Conservation (phyloP, 2,888 invertebrate species). For the Elegia similella region DNA sequence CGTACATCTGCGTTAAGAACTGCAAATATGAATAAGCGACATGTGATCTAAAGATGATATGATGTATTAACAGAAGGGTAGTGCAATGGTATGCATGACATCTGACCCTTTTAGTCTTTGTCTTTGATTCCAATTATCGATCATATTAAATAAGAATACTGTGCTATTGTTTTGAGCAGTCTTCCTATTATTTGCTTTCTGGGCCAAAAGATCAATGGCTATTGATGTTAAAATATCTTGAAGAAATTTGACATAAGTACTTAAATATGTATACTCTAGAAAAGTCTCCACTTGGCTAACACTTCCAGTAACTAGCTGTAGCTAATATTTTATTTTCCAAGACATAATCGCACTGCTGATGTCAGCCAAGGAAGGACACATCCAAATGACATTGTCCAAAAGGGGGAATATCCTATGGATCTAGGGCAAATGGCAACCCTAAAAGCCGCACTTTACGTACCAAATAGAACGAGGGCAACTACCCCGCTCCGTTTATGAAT, state of each 20-base stretch:
- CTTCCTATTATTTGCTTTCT: not conserved
- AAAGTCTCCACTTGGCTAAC: too few relatives aligned
- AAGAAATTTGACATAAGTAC: too few relatives aligned
- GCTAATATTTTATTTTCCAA: too few relatives aligned
- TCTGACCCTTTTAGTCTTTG: not conserved
- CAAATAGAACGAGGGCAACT: constrained; percentile 40
- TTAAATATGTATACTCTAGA: too few relatives aligned
- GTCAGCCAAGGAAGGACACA: not conserved
- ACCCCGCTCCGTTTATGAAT: constrained; percentile 45
- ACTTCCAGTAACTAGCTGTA: too few relatives aligned
- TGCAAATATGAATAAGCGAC: not conserved
- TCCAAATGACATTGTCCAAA: constrained; percentile 8
- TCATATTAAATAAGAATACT: not conserved
- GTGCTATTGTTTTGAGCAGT: not conserved
- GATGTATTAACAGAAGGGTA: too few relatives aligned
- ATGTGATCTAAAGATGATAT: too few relatives aligned
- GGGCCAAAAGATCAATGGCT: not conserved
- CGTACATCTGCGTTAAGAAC: not conserved
- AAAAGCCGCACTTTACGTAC: constrained; percentile 30
- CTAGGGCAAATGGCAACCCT: constrained; percentile 22
- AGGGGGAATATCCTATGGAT: constrained; percentile 23
- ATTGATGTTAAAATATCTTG: too few relatives aligned
- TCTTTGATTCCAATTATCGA: not conserved
- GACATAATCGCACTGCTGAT: too few relatives aligned
- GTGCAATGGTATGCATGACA: not conserved